A percentile compares a stretch with the other conserved stretches of the same genome.
Conservation (phyloP, 2,113 vertebrate species). For the Sceloporus tristichus region DNA sequence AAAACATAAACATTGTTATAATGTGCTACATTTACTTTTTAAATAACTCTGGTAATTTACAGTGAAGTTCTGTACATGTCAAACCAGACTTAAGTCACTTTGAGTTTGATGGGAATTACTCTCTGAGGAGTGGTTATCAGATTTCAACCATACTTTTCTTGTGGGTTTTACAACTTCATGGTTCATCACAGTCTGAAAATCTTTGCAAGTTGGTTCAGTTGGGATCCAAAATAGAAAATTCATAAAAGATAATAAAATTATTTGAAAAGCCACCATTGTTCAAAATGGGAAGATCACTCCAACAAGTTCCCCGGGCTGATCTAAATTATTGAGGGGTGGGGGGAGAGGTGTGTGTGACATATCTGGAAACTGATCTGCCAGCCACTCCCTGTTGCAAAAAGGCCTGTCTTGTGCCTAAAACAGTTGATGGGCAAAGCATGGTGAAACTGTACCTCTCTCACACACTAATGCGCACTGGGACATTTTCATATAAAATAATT, state of each 20-base stretch:
- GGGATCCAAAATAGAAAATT: background rate
- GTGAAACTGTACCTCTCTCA: no score
- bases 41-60: background rate
- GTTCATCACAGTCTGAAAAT: background rate
- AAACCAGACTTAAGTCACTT: background rate
- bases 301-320: no score
- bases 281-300: no score
- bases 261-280: background rate
- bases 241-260: background rate
- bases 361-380: no score
- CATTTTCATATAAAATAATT: no score
- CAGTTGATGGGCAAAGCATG: no score
- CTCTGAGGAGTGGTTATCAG: background rate
- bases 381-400: no score
- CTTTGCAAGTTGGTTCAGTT: background rate
- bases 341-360: no score
- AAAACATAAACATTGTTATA: background rate
- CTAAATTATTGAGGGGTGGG: no score
- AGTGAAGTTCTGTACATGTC: background rate
- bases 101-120: background rate
- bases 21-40: background rate
- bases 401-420: no score
- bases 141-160: background rate
- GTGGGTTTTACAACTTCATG: background rate
- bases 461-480: no score